Evolutionary conservation across 2,113 vertebrate species (phyloP).

Genomic region (Pachypanchax playfairii): DNA sequence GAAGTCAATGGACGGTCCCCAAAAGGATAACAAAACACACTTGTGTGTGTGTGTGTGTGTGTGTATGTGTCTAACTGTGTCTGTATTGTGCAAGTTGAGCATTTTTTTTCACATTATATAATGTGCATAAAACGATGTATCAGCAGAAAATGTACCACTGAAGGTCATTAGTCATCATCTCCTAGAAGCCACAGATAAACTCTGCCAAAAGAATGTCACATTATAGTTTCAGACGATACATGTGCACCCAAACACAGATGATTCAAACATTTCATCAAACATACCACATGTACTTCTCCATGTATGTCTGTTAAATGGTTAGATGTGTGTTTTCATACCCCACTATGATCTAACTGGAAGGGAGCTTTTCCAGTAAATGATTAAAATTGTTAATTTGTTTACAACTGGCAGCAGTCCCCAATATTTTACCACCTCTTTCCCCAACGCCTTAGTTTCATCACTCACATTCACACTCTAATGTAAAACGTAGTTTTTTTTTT

Average conservation of each 20-base stretch:
- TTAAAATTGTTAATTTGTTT: constrained; percentile 22
- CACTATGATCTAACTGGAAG: constrained; percentile 7
- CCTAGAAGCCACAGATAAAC: constrained; percentile 48
- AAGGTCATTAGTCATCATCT: constrained; percentile 55
- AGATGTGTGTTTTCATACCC: constrained; percentile 7
- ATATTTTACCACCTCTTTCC: constrained; percentile 10
- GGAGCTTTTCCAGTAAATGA: constrained; percentile 29
- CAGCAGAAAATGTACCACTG: constrained; percentile 38
- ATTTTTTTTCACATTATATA: constrained; percentile 34
- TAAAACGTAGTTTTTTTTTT: constrained; percentile 9
- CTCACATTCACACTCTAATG: not conserved
- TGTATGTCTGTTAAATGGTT: constrained; percentile 1
- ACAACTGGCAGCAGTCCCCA: not conserved
- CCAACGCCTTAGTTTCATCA: not conserved
- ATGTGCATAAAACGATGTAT: constrained; percentile 45
- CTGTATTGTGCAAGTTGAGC: not conserved
- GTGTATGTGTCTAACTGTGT: not conserved
- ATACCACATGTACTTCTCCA: not conserved
- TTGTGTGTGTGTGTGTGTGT: constrained; percentile 3
- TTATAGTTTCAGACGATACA: constrained; percentile 15
- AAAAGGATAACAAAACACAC: too few species aligned
- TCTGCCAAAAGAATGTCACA: constrained; percentile 27
- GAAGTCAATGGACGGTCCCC: too few species aligned
- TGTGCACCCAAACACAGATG: not conserved
- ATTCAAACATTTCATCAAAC: constrained; percentile 10